These are phyloP conservation scores for Pteropus rufus DNA, from an alignment of 2,797 vertebrate species.

Conservation along the genomic window DNA sequence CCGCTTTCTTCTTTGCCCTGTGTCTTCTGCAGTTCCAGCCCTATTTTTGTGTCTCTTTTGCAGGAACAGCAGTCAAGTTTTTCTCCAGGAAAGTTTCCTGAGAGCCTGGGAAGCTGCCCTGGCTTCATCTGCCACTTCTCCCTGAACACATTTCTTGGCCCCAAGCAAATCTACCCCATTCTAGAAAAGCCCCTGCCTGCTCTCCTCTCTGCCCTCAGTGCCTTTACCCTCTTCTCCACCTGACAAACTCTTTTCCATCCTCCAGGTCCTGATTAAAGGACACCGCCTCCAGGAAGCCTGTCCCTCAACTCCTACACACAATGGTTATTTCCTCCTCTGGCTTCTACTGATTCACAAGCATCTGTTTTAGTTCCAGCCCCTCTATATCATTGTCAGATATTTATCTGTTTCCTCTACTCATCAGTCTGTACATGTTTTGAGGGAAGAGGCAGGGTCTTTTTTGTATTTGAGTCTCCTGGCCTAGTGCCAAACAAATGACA, in stretches of 20 bases:
- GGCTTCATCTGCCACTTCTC: background rate
- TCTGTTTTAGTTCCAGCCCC: background rate
- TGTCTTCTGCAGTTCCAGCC: background rate
- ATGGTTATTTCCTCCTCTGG: background rate
- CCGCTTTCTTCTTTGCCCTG: background rate
- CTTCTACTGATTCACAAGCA: fast-evolving
- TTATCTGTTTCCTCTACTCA: background rate
- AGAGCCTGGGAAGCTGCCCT: background rate
- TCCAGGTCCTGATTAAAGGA: background rate
- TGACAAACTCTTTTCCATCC: background rate
- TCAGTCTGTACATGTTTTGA: background rate
- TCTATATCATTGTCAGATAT: background rate
- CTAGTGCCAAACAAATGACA: background rate
- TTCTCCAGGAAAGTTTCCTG: background rate
- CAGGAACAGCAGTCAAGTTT: background rate
- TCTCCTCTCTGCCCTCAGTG: background rate
- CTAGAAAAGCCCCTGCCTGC: background rate
- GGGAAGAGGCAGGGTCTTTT: background rate
- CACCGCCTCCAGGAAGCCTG: background rate
- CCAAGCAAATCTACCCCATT: background rate
- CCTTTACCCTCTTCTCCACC: background rate
- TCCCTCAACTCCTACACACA: background rate
- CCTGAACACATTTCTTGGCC: background rate
- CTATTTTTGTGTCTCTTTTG: background rate
- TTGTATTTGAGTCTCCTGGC: background rate